phyloP scores from a whole-genome alignment of 2,888 invertebrate genomes.

The Pomacea canaliculata region DNA sequence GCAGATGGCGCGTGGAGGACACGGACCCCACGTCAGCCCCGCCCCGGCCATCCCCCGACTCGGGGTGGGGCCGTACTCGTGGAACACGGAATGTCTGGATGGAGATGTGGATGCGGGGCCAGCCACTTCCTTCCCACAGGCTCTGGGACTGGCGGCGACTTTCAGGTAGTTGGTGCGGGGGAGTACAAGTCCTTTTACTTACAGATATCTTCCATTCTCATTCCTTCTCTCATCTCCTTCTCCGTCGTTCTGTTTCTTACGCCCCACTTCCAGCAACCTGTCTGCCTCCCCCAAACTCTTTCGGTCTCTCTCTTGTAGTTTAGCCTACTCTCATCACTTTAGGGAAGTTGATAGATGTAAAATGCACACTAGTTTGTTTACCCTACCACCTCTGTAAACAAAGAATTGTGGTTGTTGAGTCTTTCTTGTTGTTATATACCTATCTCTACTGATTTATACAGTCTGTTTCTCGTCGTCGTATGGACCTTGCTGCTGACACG shows the following conservation, averaged over 20 bases:
- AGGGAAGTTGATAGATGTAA: no score
- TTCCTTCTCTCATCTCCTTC: no score
- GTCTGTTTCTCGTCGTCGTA: neutral
- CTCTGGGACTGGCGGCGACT: conserved; percentile 63
- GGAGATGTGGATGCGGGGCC: conserved; percentile 60
- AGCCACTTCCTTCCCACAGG: conserved; percentile 65
- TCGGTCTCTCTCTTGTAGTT: neutral
- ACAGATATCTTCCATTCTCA: no score
- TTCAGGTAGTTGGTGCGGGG: conserved; percentile 50
- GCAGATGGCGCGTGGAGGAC: conserved; percentile 54
- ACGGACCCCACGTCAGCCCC: conserved; percentile 47
- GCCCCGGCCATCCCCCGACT: conserved; percentile 59
- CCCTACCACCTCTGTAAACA: neutral
- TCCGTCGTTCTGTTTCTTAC: no score
- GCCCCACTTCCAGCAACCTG: no score
- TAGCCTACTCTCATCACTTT: no score
- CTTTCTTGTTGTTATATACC: no score
- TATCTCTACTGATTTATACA: neutral
- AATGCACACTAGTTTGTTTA: neutral
- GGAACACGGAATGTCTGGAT: conserved; percentile 63
- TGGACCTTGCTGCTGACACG: no score
- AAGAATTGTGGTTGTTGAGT: neutral
- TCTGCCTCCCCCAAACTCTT: no score
- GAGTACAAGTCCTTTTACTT: no score
- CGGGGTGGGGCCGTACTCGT: conserved; percentile 58